phyloP scores from a whole-genome alignment of 2,113 vertebrate genomes.

The Ptychochromis oligacanthus region DNA sequence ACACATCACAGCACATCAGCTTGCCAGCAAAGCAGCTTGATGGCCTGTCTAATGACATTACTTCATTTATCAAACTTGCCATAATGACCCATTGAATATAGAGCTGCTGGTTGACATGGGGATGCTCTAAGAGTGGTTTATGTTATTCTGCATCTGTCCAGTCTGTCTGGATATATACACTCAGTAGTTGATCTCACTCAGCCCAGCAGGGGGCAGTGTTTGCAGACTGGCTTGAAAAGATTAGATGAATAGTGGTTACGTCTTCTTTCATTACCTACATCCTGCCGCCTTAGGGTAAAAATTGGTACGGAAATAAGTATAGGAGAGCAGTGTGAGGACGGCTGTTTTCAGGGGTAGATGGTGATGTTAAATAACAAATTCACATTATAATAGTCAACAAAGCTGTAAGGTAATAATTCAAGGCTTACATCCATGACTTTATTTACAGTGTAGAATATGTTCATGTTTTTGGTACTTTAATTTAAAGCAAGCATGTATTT shows the following conservation, averaged over 20 bases:
- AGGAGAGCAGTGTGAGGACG: not conserved
- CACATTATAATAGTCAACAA: not conserved
- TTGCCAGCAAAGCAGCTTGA: not conserved
- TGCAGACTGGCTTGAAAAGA: not conserved
- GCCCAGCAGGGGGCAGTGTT: conserved; percentile 50
- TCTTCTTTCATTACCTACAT: not conserved
- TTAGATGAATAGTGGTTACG: not conserved
- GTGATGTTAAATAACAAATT: not conserved
- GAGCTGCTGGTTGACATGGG: not conserved
- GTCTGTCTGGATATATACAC: not conserved
- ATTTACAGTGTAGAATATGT: not conserved
- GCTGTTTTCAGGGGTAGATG: not conserved
- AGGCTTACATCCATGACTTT: not conserved
- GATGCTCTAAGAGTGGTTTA: not conserved
- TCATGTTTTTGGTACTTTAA: not conserved
- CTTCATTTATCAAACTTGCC: not conserved
- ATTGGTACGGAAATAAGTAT: not conserved
- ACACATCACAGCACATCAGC: not conserved
- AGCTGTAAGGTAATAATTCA: not conserved
- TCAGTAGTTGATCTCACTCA: conserved; percentile 9
- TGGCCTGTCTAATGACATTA: not conserved
- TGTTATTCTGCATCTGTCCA: conserved; percentile 4
- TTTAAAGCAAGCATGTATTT: not conserved
- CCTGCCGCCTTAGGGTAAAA: not conserved
- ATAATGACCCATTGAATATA: not conserved